Evolutionary conservation across 2,113 vertebrate genomes (phyloP), one percentile per base, ranked within the genome.

Genomic region (Ifrita kowaldi): DNA sequence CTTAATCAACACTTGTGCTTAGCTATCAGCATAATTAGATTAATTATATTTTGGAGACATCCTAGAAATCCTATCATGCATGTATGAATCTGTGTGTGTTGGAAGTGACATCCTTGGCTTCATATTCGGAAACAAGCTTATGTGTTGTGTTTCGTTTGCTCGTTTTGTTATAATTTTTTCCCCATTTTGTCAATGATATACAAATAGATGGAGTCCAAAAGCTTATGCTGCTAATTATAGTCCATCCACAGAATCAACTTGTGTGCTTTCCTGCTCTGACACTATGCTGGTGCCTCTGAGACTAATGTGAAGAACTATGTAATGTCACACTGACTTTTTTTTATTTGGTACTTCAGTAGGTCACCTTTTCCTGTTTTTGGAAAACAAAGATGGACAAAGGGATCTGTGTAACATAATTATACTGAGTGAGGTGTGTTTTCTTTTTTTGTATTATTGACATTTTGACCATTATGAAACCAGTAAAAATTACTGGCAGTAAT

Each of bases 401-500:
- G 35, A 64, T 73, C 35, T 70, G 9, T 77, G 37, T 90, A 89
- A 68, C 94, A 56, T 84, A 80, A 70, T 93, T 89, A 75, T 76
- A 46, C 55, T 74, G 77, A 75, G 15, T 92, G 71, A 89, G 18
- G 46, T 88, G 78, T 81, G 33, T 95, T 92, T 96, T 88, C 84
- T 92, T 28, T 42, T 94, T 92, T 76, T 75, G 7, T 70, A 28
- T 81, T 95, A 76, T 81, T 90, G 79, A 41, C 24, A 52, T 90
- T 59, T 81, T 95, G 50, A 84, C 93, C 52, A 50, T 86, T 92
- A 75, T 62, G 56, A 44, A 95, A 92, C 53, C 56, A 53, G 63
- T 85, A 90, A 92, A 89, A 42, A 94, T 97, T 91, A 97, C 85
- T 95, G 84, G 55, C 73, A 94, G 24, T 69, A 65, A 27, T 84